Evolutionary conservation across 2,888 invertebrate genomes (phyloP).

Genomic region (Tenthredo distinguenda): DNA sequence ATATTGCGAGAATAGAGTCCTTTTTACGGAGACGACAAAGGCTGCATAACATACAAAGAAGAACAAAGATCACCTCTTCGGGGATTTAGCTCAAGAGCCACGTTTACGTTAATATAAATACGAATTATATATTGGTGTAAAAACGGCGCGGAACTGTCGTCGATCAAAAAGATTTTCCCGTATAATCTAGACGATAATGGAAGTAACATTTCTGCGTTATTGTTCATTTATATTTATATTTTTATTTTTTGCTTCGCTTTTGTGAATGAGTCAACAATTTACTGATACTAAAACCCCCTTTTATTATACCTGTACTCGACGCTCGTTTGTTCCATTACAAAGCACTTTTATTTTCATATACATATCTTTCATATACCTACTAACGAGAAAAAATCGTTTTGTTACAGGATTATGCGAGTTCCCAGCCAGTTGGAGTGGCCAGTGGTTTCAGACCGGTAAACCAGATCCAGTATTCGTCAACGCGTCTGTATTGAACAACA

Average conservation of each 20-base stretch:
- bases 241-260: not conserved
- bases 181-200: conserved; percentile 4
- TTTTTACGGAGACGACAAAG: not conserved
- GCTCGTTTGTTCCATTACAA: conserved; percentile 38
- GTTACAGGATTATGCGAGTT: conserved; percentile 84
- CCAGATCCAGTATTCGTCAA: conserved; percentile 75
- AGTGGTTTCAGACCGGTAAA: conserved; percentile 88
- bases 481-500: conserved; percentile 81
- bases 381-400: conserved; percentile 27
- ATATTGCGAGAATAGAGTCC: conserved; percentile 1
- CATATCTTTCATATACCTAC: not conserved
- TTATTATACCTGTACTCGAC: conserved; percentile 14
- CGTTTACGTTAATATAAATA: not conserved
- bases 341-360: conserved; percentile 29
- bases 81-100: not conserved
- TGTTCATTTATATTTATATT: conserved; percentile 5
- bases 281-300: not conserved
- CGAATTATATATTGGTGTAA: not conserved
- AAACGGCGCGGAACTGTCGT: not conserved
- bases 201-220: conserved; percentile 15
- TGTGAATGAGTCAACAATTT: conserved; percentile 31
- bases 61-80: conserved; percentile 7
- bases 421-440: conserved; percentile 85
- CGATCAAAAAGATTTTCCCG: not conserved
- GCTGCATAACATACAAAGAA: not conserved